These are phyloP conservation scores for Sebastes nivosus DNA, from an alignment of 2,797 vertebrate genomes.

Conservation along the genomic window DNA sequence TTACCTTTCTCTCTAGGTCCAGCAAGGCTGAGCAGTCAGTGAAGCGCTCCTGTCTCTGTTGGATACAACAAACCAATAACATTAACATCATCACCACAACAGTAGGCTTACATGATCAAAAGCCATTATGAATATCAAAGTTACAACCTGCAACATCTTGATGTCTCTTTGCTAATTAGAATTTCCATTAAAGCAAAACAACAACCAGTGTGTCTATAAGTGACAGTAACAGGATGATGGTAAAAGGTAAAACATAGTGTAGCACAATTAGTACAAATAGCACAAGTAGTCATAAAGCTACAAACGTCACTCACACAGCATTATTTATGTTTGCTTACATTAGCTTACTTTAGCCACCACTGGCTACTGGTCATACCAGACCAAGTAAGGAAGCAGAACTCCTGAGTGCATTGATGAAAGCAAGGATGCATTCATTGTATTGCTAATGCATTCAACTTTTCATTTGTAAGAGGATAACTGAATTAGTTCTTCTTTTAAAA, in stretches of 20 bases:
- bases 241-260: background rate
- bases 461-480: background rate
- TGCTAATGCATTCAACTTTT: background rate
- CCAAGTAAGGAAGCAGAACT: background rate
- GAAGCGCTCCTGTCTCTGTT: slow-evolving; percentile 87
- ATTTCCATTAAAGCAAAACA: background rate
- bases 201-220: background rate
- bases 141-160: background rate
- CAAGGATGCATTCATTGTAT: background rate
- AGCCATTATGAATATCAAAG: background rate
- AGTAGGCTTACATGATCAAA: background rate
- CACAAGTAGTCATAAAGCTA: background rate
- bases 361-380: background rate
- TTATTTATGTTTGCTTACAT: background rate
- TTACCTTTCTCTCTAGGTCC: slow-evolving; percentile 88
- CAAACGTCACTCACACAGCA: background rate
- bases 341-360: background rate
- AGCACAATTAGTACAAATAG: too few species aligned
- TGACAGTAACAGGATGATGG: background rate
- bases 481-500: background rate
- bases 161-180: background rate
- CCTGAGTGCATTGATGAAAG: background rate
- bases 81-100: background rate
- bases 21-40: slow-evolving; percentile 86
- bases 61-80: slow-evolving; percentile 8